Evolutionary conservation across 2,113 vertebrate genomes (phyloP).

Genomic region (Triplophysa siluroides): DNA sequence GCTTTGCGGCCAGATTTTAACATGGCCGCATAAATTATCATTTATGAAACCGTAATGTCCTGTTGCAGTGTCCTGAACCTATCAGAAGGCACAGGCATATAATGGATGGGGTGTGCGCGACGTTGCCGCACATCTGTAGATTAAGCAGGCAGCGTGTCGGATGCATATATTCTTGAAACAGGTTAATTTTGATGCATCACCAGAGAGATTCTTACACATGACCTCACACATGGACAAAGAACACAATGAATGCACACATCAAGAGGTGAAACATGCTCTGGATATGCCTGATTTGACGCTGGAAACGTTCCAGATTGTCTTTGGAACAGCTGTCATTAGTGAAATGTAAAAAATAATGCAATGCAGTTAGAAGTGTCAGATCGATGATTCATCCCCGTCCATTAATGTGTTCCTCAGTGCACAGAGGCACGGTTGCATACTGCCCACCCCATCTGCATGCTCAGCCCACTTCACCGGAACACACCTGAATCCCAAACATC

Average conservation of each 20-base stretch:
- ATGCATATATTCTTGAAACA: conserved; percentile 8
- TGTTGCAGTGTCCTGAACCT: conserved; percentile 67
- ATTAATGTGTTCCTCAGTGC: conserved; percentile 86
- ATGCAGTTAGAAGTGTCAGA: conserved; percentile 92
- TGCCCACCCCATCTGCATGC: conserved; percentile 81
- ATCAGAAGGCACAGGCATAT: conserved; percentile 40
- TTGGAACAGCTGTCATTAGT: conserved; percentile 90
- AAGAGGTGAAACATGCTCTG: conserved; percentile 63
- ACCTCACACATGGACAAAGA: conserved; percentile 21
- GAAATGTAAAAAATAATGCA: conserved; percentile 81
- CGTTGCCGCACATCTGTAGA: conserved; percentile 34
- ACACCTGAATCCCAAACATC: conserved; percentile 15
- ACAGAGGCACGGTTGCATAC: conserved; percentile 79
- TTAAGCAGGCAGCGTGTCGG: conserved; percentile 15
- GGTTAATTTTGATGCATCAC: conserved; percentile 37
- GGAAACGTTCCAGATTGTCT: conserved; percentile 87
- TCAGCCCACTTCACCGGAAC: conserved; percentile 22
- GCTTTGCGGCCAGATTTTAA: conserved; percentile 71
- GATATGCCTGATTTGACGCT: conserved; percentile 87
- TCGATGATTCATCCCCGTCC: conserved; percentile 85
- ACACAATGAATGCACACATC: conserved; percentile 9
- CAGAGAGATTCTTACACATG: conserved; percentile 22
- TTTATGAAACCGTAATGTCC: conserved; percentile 73
- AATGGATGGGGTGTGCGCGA: conserved; percentile 57
- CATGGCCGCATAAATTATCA: conserved; percentile 73